Evolutionary conservation across 2,888 invertebrate species (phyloP), one percentile per base, ranked within the genome.

Genomic region (Antheraea yamamai): DNA sequence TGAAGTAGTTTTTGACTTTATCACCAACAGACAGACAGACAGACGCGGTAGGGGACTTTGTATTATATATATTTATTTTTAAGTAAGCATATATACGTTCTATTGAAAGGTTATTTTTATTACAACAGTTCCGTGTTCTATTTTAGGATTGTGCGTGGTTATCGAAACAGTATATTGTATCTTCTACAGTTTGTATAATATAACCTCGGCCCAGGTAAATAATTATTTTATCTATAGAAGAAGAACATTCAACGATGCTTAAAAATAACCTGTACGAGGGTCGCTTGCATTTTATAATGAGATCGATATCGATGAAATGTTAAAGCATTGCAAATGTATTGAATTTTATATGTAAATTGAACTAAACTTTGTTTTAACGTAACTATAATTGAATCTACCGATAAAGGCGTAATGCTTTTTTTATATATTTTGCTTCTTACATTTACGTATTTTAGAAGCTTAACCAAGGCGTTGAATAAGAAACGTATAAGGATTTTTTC

Each of bases 71-170:
- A 23, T 61, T 12, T 1, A 61, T 4, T 14, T 61, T 61, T 61
- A n/a, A 23, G n/a, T 23, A n/a, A 12, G 26, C 14, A 16, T 4
- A 16, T 18, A 66, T 16, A 66, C 68, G 30, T 30, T 68, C 68
- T 70, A 70, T 70, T 70, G 0, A 39, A 70, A 70, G 88, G 86
- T 84, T 85, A 87, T 82, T 82, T 70, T 39, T n/a, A 20, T 70
- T 70, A 39, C n/a, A 70, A 70, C 20, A n/a, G 70, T 39, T 68
- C 68, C 68, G 68, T 74, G 79, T 78, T 70, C 39, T 70, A 70
- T 70, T 70, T 39, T 70, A 39, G 70, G 20, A 70, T 47, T 14
- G 39, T 75, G 72, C 39, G 39, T 70, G 39, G 39, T 70, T 7
- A 70, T 70, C 47, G 72, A 18, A 70, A 39, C n/a, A n/a, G 23